Evolutionary conservation across 2,797 vertebrate species (phyloP).

Genomic region (Lates japonicus): DNA sequence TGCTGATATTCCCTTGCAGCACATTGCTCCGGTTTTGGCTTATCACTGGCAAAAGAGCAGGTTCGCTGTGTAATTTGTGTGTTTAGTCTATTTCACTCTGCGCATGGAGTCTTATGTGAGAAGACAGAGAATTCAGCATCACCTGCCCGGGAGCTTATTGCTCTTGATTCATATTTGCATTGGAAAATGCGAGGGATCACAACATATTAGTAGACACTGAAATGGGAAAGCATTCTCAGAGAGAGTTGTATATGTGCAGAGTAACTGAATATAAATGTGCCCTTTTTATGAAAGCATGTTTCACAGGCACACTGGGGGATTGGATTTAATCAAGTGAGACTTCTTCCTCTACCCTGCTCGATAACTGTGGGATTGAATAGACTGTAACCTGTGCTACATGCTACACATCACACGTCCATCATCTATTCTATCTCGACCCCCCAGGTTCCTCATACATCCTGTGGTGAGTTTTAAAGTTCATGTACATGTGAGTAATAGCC

Average conservation of each 20-base stretch:
- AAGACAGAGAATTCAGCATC: constrained; percentile 64
- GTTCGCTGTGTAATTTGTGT: constrained; percentile 42
- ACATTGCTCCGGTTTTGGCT: constrained; percentile 41
- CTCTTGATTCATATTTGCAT: constrained; percentile 73
- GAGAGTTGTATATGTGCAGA: constrained; percentile 48
- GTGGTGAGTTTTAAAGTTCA: constrained; percentile 53
- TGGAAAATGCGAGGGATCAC: constrained; percentile 64
- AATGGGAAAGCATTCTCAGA: constrained; percentile 42
- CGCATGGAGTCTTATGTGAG: constrained; percentile 46
- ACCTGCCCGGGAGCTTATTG: constrained; percentile 66
- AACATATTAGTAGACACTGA: constrained; percentile 62
- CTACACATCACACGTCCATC: constrained; percentile 38
- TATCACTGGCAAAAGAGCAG: constrained; percentile 32
- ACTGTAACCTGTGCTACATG: constrained; percentile 48
- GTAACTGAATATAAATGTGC: constrained; percentile 62
- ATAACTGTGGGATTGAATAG: constrained; percentile 47
- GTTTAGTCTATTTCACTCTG: constrained; percentile 49
- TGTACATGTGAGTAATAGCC: constrained; percentile 64
- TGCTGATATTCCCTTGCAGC: constrained; percentile 34
- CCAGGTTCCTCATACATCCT: constrained; percentile 40
- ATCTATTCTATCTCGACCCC: constrained; percentile 36
- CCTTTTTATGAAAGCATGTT: constrained; percentile 62
- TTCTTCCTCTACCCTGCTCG: constrained; percentile 27
- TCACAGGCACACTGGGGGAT: constrained; percentile 44
- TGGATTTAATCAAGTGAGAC: constrained; percentile 65